A percentile compares a stretch with the other conserved stretches of the same genome.
Conservation (phyloP, 2,888 invertebrate species). For the Amaurobius ferox region DNA sequence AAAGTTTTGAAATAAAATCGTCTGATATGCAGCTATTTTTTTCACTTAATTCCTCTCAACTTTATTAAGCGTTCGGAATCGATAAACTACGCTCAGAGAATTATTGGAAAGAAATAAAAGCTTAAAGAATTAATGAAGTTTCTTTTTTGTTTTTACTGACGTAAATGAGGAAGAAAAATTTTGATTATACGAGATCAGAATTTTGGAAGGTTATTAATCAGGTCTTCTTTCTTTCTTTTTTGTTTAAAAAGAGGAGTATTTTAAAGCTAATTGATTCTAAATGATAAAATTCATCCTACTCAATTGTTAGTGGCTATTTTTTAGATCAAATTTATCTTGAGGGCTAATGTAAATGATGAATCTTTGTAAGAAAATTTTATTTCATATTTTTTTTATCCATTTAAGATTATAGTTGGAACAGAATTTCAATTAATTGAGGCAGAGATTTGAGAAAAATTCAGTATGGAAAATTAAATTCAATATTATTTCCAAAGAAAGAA, state of each 20-base stretch:
- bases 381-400: background rate
- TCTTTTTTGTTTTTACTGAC: background rate
- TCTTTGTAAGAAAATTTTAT: background rate
- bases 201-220: conserved; percentile 12
- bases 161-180: background rate
- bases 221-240: background rate
- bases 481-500: too few species aligned
- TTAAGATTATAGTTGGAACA: background rate
- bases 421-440: background rate
- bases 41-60: background rate
- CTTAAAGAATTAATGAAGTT: conserved; percentile 14
- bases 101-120: background rate
- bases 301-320: conserved; percentile 16
- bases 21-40: conserved; percentile 11
- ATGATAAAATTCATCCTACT: background rate
- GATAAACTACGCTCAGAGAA: conserved; percentile 3
- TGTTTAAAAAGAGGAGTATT: background rate
- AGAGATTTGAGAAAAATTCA: background rate
- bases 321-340: conserved; percentile 9
- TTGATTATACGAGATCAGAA: conserved; percentile 14
- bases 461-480: background rate
- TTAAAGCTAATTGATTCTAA: conserved; percentile 16
- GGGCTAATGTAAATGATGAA: conserved; percentile 14
- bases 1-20: conserved; percentile 12
- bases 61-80: conserved; percentile 6